Evolutionary conservation across 1,140 invertebrate genomes (phyloP), one percentile per base, ranked within the genome.

Genomic region (Drosophila neocordata): DNA sequence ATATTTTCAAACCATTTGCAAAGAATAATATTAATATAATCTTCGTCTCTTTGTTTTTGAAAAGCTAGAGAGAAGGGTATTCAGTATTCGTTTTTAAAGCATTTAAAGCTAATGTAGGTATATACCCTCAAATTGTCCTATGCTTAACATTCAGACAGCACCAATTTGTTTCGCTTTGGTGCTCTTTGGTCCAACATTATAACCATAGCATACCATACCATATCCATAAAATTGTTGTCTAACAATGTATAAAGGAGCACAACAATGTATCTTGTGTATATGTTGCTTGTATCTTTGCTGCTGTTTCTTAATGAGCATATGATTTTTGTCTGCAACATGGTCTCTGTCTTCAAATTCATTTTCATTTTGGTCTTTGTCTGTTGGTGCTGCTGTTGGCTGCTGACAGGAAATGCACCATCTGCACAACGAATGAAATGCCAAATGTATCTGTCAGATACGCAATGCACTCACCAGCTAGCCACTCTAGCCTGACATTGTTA

Each of bases 401-500:
- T 51, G 63, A 83, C 84, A 89, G 83, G 83, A 88, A 88, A 88
- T 79, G 83, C 69, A 76, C 38, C 68, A 73, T 66, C 64, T 48
- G 41, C 73, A 65, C 70, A 82, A 51, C 82, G 31, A 87, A 84
- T 74, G 37, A 81, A 84, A 72, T 72, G 70, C 51, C 77, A 74
- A 85, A 85, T 85, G 71, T 68, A 74, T 74, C 72, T 74, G 63
- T 31, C 61, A 77, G 73, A 76, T 77, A 77, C 52, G 65, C 69
- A 51, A 41, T 27, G 56, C 65, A 61, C 48, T 44, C 35, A 7
- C 27, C 27, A 31, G 31, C 34, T 15, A 8, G 37, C 27, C 34
- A 4, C 52, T 69, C 22, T 31, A 18, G 48, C 78, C 78, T 87
- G 75, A 82, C 81, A 87, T 82, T 89, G 76, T 87, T 89, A 90